Conservation (phyloP, 2,888 invertebrate genomes). For the Rotaria sp. region DNA sequence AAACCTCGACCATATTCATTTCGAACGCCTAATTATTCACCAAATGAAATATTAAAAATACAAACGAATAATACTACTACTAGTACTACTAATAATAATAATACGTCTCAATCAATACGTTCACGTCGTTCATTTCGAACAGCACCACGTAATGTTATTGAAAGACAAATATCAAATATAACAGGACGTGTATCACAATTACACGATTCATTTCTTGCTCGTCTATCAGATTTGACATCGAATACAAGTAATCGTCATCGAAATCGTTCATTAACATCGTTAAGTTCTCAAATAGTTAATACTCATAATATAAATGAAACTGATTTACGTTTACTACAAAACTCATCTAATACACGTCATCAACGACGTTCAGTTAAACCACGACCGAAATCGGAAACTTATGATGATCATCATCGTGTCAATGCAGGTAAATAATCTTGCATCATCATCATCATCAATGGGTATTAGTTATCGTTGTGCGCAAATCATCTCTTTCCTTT, state of each 20-base stretch:
- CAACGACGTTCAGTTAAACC: constrained; percentile 7
- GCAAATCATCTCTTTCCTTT: not conserved
- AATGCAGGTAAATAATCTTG: constrained; percentile 7
- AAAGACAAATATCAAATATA: constrained; percentile 25
- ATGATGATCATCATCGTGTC: constrained; percentile 28
- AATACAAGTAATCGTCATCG: constrained; percentile 21
- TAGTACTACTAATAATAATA: not conserved
- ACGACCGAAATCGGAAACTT: constrained; percentile 28
- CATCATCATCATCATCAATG: not conserved
- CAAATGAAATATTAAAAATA: not conserved
- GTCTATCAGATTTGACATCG: constrained; percentile 20
- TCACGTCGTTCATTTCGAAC: constrained; percentile 26
- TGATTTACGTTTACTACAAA: not conserved
- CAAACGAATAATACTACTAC: not conserved
- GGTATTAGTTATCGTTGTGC: not conserved
- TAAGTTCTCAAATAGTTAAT: not conserved
- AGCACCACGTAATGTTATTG: constrained; percentile 18
- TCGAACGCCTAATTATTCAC: not conserved
- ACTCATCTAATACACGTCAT: not conserved
- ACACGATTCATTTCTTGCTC: constrained; percentile 5
- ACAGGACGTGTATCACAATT: constrained; percentile 23
- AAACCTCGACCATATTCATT: constrained; percentile 28
- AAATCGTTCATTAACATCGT: constrained; percentile 27
- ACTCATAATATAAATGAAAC: not conserved
- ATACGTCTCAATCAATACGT: not conserved